Base-by-base conservation (phyloP, 2,113 vertebrate genomes). In the Macroglossus sobrinus region DNA sequence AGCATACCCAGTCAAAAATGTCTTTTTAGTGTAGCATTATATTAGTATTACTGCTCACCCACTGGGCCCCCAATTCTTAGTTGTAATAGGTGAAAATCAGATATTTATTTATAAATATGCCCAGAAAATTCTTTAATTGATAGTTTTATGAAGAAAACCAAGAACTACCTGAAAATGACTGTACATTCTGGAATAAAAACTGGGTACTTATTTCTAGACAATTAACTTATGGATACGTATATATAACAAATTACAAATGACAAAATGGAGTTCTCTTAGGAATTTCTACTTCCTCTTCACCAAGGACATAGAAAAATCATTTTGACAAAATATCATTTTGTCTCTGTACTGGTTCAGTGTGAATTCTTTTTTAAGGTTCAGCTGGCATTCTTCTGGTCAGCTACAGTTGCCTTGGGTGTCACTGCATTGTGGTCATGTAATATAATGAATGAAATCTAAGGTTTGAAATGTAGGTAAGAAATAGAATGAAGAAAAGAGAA, bases 121-220 rank as follows among this genome's bases (percentile, higher is more conserved):
- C 12, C 55, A 35, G 33, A 59, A 88, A 4, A 2, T 72, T 61
- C 26, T 95, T 85, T 63, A 68, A 61, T n/a, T 89, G 45, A 59
- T 22, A 16, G 4, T 26, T 68, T 87, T 75, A 53, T 76, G 57
- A 88, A 80, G 38, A 95, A 95, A 94, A 87, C 1, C 9, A 61
- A 40, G 89, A 78, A 81, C 14, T 74, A 64, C n/a, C 69, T 87
- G 55, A 93, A 90, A 95, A 87, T 69, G 28, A n/a, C 45, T 64
- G 10, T 74, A 55, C 12, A 72, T 11, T 53, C 38, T 86, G 13
- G 8, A 94, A 59, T 82, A 53, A 93, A 24, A 88, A 30, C 38
- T n/a, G 33, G 14, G 28, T 63, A 33, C 12, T 68, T 89, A 90
- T 90, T 94, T 94, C 84, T 78, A 78, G 26, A 43, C 28, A 74